Evolutionary conservation across 2,888 invertebrate genomes (phyloP).

Genomic region (Tinea pellionella): DNA sequence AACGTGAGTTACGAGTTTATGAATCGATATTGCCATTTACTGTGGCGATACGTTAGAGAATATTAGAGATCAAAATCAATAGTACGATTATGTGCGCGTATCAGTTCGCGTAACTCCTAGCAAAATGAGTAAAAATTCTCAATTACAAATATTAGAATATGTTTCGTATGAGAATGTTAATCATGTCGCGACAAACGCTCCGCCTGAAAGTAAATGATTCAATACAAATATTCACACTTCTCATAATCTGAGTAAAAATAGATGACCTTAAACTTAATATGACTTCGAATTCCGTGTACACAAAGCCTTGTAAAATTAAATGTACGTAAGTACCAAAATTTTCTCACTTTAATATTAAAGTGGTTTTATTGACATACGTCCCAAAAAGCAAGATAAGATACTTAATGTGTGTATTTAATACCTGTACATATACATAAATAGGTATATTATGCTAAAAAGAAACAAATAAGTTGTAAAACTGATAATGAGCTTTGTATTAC

Average conservation of each 20-base stretch:
- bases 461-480: conserved; percentile 7
- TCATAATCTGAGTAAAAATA: conserved; percentile 6
- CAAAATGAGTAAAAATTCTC: too few relatives aligned
- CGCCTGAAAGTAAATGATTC: conserved; percentile 6
- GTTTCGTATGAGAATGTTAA: too few relatives aligned
- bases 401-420: not conserved
- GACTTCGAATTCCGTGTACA: not conserved
- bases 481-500: not conserved
- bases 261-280: conserved; percentile 11
- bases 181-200: too few relatives aligned
- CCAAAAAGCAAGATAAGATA: not conserved
- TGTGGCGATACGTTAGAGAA: too few relatives aligned
- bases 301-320: conserved; percentile 6
- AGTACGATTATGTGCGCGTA: too few relatives aligned
- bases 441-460: not conserved
- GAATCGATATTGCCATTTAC: not conserved
- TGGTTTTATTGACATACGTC: not conserved
- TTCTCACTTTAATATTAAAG: not conserved
- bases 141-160: too few relatives aligned
- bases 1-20: not conserved
- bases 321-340: not conserved
- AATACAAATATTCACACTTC: conserved; percentile 4
- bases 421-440: not conserved
- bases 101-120: too few relatives aligned
- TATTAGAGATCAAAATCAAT: too few relatives aligned